Evolutionary conservation across 2,797 vertebrate genomes (phyloP).

Genomic region (Lepilemur septentrionalis): DNA sequence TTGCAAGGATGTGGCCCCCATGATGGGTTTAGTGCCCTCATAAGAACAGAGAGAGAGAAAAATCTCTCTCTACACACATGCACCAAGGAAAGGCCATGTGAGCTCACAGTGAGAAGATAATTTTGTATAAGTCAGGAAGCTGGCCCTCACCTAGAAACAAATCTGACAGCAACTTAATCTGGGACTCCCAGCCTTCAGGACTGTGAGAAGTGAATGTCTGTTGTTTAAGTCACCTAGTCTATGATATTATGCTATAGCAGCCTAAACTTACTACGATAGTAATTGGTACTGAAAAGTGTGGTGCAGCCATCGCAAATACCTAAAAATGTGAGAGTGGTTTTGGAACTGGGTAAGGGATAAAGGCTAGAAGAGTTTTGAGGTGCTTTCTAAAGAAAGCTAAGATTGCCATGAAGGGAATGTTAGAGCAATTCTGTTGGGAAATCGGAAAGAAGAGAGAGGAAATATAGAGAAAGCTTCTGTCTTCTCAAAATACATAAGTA

Average conservation of each 20-base stretch:
- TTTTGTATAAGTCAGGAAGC: not conserved
- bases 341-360: not conserved
- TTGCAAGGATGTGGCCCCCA: not conserved
- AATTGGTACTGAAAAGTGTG: not conserved
- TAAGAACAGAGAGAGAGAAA: not conserved
- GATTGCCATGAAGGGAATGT: too few relatives aligned
- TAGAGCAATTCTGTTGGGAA: not conserved
- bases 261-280: not conserved
- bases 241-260: not conserved
- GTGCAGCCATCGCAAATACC: not conserved
- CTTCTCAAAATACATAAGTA: not conserved
- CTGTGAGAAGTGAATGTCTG: not conserved
- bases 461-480: not conserved
- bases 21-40: not conserved
- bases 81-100: not conserved
- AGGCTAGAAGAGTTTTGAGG: not conserved
- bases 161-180: not conserved
- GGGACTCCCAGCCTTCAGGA: not conserved
- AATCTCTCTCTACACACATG: not conserved
- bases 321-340: not conserved
- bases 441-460: not conserved
- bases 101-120: not conserved
- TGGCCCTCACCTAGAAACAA: not conserved
- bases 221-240: not conserved
- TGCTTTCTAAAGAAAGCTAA: not conserved